Percentiles rank a stretch among this genome's conserved stretches.
Evolutionary conservation across 2,113 vertebrate genomes (phyloP).

Genomic region (Dascyllus trimaculatus): DNA sequence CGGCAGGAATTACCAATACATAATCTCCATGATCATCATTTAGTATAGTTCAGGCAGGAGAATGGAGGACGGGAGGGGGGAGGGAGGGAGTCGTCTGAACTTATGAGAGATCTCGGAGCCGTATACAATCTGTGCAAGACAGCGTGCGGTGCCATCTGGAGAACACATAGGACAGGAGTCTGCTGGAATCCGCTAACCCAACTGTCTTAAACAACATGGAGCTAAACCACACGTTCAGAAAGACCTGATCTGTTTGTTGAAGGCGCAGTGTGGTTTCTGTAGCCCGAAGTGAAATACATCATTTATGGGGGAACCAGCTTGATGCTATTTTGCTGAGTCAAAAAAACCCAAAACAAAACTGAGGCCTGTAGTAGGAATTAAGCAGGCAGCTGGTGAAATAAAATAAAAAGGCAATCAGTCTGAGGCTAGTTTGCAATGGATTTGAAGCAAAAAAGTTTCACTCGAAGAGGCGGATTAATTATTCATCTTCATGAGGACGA

Average conservation of each 20-base stretch:
- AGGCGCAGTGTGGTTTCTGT: conserved; percentile 33
- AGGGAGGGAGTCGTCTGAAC: conserved; percentile 22
- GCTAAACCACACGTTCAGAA: conserved; percentile 62
- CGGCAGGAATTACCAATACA: conserved; percentile 78
- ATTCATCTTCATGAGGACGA: conserved; percentile 39
- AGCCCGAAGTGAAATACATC: conserved; percentile 40
- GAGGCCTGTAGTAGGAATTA: conserved; percentile 36
- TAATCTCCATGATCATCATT: conserved; percentile 82
- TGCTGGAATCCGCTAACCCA: conserved; percentile 49
- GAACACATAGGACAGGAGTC: conserved; percentile 51
- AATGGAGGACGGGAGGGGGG: conserved; percentile 3
- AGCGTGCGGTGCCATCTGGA: conserved; percentile 64
- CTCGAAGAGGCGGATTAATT: conserved; percentile 32
- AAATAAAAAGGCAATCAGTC: conserved; percentile 7
- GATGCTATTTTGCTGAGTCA: conserved; percentile 42
- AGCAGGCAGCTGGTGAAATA: conserved; percentile 4
- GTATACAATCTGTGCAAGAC: conserved; percentile 44
- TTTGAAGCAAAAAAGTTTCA: conserved; percentile 13
- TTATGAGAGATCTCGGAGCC: conserved; percentile 51
- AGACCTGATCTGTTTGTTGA: conserved; percentile 58
- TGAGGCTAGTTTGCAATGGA: conserved; percentile 2
- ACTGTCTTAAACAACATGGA: conserved; percentile 55
- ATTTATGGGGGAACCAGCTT: conserved; percentile 46
- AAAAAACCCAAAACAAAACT: too few species aligned
- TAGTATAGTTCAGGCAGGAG: conserved; percentile 51